Base-by-base conservation (phyloP, 2,113 vertebrate species). In the Arizona elegans region DNA sequence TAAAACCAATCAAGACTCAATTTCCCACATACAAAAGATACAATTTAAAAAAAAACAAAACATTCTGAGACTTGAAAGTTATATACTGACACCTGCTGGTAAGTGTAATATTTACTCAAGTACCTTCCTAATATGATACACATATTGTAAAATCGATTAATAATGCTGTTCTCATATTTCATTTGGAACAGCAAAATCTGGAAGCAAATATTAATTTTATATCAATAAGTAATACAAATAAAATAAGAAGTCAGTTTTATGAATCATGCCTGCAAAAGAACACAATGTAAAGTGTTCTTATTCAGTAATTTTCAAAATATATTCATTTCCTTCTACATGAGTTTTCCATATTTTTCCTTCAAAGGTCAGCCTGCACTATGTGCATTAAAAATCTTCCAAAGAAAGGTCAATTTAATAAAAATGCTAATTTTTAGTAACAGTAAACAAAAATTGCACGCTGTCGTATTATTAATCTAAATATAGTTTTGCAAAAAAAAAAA, bases 71-170 rank as follows among this genome's bases (percentile, higher is more conserved):
- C 7, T 19, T 89, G 24, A 56, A 91, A 53, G 87, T 58, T 43
- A 95, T 54, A 86, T 86, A 96, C 93, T 86, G 96, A 93, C 97
- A 96, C 24, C 97, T 97, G 87, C 96, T 96, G 97, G 92, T 96
- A 89, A 87, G n/a, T 62, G 26, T 75, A 90, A 88, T 87, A 92
- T 55, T 56, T 86, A 85, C 92, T 58, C 81, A 88, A 24, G 10
- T 88, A 7, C 13, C 1, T 56, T 11, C 53, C 47, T 47, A 58
- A n/a, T 11, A 86, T 6, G 8, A 26, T 11, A 54, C 2, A 17
- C 17, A 59, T 86, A 54, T 19, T n/a, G 26, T 53, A 12, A 43
- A 2, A 91, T 19, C 24, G 23, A 50, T 91, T 81, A 59, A 87
- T 43, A 87, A 87, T 7, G 62, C 29, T 75, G 23, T 24, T 5